These are phyloP conservation scores for Lophius americanus DNA, from an alignment of 2,797 vertebrate species.

Conservation along the genomic window DNA sequence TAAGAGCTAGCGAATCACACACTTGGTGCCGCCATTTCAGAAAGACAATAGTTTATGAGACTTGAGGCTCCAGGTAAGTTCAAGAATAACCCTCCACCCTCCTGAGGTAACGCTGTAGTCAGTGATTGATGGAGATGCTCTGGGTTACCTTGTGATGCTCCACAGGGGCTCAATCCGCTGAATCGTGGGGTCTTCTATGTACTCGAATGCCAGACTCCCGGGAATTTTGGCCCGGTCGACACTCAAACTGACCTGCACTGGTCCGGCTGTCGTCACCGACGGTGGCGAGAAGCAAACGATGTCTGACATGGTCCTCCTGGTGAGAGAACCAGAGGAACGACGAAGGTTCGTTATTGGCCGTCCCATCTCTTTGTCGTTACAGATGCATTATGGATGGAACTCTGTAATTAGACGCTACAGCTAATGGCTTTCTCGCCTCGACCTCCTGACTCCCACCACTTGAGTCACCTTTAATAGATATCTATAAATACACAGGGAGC, in stretches of 20 bases:
- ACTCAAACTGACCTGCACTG: conserved; percentile 85
- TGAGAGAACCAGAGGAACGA: conserved; percentile 16
- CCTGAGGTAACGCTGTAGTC: not conserved
- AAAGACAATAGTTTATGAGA: not conserved
- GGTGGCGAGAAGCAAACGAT: conserved; percentile 92
- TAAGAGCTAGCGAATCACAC: not conserved
- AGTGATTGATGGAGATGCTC: not conserved
- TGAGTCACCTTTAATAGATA: conserved; percentile 70
- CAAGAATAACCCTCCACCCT: not conserved
- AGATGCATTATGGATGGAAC: conserved; percentile 79
- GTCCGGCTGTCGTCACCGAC: conserved; percentile 84
- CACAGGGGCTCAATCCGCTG: conserved; percentile 94
- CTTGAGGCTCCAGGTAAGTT: not conserved
- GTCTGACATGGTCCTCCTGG: conserved; percentile 87
- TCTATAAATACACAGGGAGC: conserved; percentile 71
- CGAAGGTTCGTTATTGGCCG: conserved; percentile 58
- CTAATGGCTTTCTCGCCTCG: conserved; percentile 66
- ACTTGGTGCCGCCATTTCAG: not conserved
- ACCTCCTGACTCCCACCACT: conserved; percentile 60
- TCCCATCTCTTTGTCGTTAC: conserved; percentile 73
- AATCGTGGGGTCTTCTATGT: conserved; percentile 94
- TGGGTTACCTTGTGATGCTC: conserved; percentile 92
- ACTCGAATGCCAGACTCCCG: conserved; percentile 88
- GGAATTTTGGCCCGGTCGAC: conserved; percentile 90
- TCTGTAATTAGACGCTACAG: conserved; percentile 82